Evolutionary conservation across 2,888 invertebrate species (phyloP), one percentile per base, ranked within the genome.

Genomic region (Mesochorus sp.): DNA sequence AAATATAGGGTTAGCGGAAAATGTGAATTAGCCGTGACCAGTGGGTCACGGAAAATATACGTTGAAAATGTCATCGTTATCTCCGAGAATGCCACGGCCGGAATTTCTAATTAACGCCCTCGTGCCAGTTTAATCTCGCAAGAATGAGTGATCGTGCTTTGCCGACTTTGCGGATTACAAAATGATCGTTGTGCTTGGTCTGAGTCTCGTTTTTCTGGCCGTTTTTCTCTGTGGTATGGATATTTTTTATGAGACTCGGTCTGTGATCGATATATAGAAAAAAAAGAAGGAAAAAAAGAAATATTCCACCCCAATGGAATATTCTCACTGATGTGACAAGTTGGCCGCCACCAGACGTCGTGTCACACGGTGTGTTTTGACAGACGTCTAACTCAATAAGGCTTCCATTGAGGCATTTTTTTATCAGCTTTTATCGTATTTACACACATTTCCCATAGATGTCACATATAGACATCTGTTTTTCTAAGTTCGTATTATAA

Each of bases 61-160:
- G 78, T 59, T 73, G 70, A 74, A 79, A 78, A 79, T 76, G 75
- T 79, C 76, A 76, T 76, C 70, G 80, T 79, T 79, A 79, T 79
- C 74, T 73, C 64, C 26, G 62, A 57, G 37, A 42, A 80, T 80
- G 57, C 68, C 66, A 62, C 42, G 19, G 53, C 51, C 49, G 79
- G 80, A 79, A 80, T 80, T 80, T 78, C 72, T 79, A 79, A 80
- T 80, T 80, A 79, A 80, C 72, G 79, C 72, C 66, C 66, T 79
- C 61, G 24, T 51, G 53, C 51, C 61, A 53, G 61, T 62, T 76
- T 66, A 67, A 73, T 66, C 44, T 44, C 57, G 28, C 28, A 47
- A 39, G 64, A 51, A 66, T 80, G 72, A 79, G 70, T 61, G 71
- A 79, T 79, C 71, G 78, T 53, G 53, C 66, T 66, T 74, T 67